Base-by-base conservation (phyloP, 1,140 invertebrate species). In the Kradibia gibbosae region DNA sequence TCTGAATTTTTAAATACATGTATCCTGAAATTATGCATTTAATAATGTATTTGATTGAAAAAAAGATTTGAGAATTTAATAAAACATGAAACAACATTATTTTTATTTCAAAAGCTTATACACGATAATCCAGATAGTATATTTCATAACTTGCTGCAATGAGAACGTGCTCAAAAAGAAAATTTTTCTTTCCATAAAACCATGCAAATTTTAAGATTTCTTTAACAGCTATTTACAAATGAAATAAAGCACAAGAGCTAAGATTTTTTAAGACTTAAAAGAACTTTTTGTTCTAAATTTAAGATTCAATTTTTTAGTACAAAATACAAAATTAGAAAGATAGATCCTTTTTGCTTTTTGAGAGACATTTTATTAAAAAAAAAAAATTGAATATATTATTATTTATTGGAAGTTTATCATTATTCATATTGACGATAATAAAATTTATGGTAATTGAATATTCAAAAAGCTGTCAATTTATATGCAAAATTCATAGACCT, bases 151-250 rank as follows among this genome's bases (percentile, higher is more conserved):
- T 75, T 60, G 22, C 73, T 60, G 31, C 25, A 34, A 39, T 34
- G 53, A 60, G 45, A 31, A 20, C 22, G 22, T 53, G 22, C 3
- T 55, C 25, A 60, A 65, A 77, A 77, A 22, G 57, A 77, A 65
- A 76, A 22, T 42, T 36, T 45, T 77, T 65, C 11, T 20, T 65
- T 65, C 48, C 39, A 20, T 7, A 65, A 77, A 25, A 65, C 74
- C 57, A 34, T 77, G 36, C 39, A 65, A 65, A 65, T 77, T 77
- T 65, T 42, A 77, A 77, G 62, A 78, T 78, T 70, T 53, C 62
- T 62, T 78, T 31, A 48, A 70, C 36, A 15, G 34, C 45, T 78
- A 65, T 70, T 78, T 70, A 42, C 62, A 78, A 78, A 70, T 70
- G 20, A 53, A 78, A 53, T 78, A 78, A 78, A 70, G 28, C 39